These are phyloP conservation scores for Decapterus maruadsi DNA, from an alignment of 2,797 vertebrate species.

Conservation along the genomic window DNA sequence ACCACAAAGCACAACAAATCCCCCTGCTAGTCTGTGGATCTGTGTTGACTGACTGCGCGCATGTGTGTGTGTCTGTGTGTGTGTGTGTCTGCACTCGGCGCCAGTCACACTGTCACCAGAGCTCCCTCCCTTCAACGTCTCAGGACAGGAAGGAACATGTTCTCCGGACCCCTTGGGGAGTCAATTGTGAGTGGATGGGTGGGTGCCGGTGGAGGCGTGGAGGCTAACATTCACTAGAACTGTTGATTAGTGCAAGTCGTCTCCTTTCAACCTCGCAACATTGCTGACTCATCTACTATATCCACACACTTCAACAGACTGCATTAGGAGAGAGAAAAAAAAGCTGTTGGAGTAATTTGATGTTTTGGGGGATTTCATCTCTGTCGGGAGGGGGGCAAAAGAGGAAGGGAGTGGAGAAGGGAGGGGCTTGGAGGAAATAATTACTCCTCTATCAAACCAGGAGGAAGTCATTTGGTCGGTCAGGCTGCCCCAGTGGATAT, in stretches of 20 bases:
- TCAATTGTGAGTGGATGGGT: constrained; percentile 38
- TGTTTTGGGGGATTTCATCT: constrained; percentile 50
- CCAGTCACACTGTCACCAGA: constrained; percentile 76
- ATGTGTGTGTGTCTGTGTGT: constrained; percentile 16
- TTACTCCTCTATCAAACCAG: constrained; percentile 74
- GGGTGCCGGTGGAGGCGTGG: constrained; percentile 32
- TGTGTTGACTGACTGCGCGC: constrained; percentile 46
- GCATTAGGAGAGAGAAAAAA: constrained; percentile 8
- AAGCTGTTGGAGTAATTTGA: constrained; percentile 39
- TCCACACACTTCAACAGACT: constrained; percentile 24
- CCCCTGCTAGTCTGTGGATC: constrained; percentile 64
- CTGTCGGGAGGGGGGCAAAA: constrained; percentile 29
- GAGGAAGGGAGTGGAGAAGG: constrained; percentile 62
- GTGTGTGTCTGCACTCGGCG: constrained; percentile 56
- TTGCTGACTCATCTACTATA: constrained; percentile 32
- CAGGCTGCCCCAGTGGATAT: constrained; percentile 73
- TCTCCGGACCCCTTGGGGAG: constrained; percentile 67
- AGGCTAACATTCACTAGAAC: constrained; percentile 59
- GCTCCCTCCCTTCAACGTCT: constrained; percentile 61
- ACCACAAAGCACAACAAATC: constrained; percentile 75
- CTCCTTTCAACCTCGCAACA: constrained; percentile 31
- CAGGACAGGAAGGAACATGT: constrained; percentile 82
- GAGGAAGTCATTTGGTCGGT: constrained; percentile 75
- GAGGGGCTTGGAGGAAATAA: constrained; percentile 76
- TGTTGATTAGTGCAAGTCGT: constrained; percentile 77